phyloP scores from a whole-genome alignment of 2,888 invertebrate species.

The Sarcophaga carnaria region DNA sequence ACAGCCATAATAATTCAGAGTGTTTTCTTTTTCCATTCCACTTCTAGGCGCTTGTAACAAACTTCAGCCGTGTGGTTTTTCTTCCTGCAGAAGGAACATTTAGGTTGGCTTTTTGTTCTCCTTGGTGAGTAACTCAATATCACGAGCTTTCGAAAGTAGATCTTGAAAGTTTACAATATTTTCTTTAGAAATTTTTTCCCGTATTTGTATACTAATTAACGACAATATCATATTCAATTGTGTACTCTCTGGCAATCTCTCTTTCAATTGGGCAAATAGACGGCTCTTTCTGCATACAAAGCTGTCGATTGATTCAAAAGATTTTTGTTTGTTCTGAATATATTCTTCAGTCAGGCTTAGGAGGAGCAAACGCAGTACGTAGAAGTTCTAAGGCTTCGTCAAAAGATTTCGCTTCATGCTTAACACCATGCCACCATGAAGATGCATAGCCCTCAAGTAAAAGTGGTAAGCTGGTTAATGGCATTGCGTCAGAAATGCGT shows the following conservation, averaged over 20 bases:
- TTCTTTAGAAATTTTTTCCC: slow-evolving; percentile 13
- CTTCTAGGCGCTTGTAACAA: background rate
- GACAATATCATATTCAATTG: slow-evolving; percentile 37
- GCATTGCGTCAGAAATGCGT: slow-evolving; percentile 38
- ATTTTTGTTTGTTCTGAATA: slow-evolving; percentile 45
- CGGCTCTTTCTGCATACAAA: slow-evolving; percentile 47
- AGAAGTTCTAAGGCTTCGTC: slow-evolving; percentile 19
- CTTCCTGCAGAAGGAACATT: slow-evolving; percentile 32
- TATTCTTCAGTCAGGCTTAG: slow-evolving; percentile 44
- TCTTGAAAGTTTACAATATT: slow-evolving; percentile 6
- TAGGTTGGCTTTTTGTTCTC: background rate
- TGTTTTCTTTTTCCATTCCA: background rate
- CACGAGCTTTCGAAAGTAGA: background rate
- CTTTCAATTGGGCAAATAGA: slow-evolving; percentile 33
- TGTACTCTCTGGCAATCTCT: slow-evolving; percentile 41
- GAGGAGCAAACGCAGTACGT: slow-evolving; percentile 38
- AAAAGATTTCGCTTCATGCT: slow-evolving; percentile 36
- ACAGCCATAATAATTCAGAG: slow-evolving; percentile 28
- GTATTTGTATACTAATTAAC: background rate
- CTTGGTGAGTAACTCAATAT: slow-evolving; percentile 1
- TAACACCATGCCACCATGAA: slow-evolving; percentile 62
- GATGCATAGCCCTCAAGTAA: slow-evolving; percentile 56
- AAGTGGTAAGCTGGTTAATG: slow-evolving; percentile 53
- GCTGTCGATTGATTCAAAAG: slow-evolving; percentile 29
- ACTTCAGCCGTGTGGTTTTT: slow-evolving; percentile 28